These are phyloP conservation scores for Caiman crocodilus DNA, from an alignment of 2,797 vertebrate species.

Conservation along the genomic window DNA sequence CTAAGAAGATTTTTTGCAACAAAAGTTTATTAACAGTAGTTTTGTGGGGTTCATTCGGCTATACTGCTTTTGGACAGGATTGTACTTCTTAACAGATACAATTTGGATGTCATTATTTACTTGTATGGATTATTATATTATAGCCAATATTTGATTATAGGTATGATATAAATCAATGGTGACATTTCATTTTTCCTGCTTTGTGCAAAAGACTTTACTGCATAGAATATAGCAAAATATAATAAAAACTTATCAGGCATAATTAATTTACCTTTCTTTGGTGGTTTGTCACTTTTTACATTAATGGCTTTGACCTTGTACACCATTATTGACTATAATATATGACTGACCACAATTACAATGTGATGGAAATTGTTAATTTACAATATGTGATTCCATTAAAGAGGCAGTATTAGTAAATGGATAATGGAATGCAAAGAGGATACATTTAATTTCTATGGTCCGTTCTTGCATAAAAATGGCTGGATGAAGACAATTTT, in stretches of 20 bases:
- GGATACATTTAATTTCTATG: not conserved
- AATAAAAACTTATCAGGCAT: not conserved
- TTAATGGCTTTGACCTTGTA: not conserved
- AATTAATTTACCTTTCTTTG: not conserved
- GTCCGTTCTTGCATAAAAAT: not conserved
- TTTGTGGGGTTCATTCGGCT: not conserved
- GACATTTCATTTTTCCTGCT: not conserved
- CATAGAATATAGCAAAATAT: not conserved
- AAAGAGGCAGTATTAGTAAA: not conserved
- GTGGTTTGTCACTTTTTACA: not conserved
- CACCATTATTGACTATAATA: not conserved
- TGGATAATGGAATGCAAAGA: not conserved
- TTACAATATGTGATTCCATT: not conserved
- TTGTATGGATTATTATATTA: not conserved
- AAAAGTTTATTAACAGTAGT: not conserved
- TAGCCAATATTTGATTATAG: not conserved
- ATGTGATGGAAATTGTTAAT: not conserved
- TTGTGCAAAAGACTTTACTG: not conserved
- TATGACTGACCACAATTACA: not conserved
- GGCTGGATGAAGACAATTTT: not conserved
- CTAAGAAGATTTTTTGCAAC: not conserved
- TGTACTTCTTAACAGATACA: not conserved
- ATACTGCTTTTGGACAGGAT: not conserved
- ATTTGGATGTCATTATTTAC: not conserved
- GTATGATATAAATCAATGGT: not conserved